A percentile compares a stretch with the other conserved stretches of the same genome.
Conservation (phyloP, 1,140 invertebrate species). For the Bombus sylvicola region DNA sequence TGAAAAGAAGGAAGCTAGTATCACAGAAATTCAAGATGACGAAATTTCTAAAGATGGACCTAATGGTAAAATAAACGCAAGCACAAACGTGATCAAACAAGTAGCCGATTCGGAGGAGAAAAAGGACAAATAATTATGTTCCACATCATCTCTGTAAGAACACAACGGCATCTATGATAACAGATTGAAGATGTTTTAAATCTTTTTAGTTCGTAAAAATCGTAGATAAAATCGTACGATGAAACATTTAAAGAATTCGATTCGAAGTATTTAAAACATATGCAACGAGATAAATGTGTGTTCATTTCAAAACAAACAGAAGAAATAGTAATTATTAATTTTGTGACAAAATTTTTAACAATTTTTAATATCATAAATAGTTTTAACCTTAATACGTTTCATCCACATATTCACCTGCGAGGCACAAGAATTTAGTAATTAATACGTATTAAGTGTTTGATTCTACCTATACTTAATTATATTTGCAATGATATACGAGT, state of each 20-base stretch:
- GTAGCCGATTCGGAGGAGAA: slow-evolving; percentile 16
- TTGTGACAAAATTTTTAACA: background rate
- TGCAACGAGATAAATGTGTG: background rate
- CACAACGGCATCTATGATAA: background rate
- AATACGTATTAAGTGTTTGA: background rate
- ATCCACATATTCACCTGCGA: background rate
- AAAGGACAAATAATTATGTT: slow-evolving; percentile 55
- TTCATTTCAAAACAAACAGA: background rate
- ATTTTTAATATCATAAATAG: background rate
- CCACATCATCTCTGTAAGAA: background rate
- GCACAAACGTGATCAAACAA: background rate
- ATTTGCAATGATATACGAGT: background rate
- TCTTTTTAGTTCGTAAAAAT: background rate
- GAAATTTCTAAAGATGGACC: slow-evolving; percentile 11
- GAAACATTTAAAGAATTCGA: background rate
- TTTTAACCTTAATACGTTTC: background rate
- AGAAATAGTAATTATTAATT: background rate
- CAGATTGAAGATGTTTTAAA: slow-evolving; percentile 13
- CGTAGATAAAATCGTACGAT: too few species aligned
- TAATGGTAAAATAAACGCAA: slow-evolving; percentile 27
- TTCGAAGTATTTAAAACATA: background rate
- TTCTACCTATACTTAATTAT: background rate
- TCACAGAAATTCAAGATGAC: slow-evolving; percentile 21
- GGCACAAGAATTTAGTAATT: slow-evolving; percentile 16
- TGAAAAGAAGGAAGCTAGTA: slow-evolving; percentile 44